phyloP scores from a whole-genome alignment of 2,113 vertebrate genomes.

The Polypterus bichir region DNA sequence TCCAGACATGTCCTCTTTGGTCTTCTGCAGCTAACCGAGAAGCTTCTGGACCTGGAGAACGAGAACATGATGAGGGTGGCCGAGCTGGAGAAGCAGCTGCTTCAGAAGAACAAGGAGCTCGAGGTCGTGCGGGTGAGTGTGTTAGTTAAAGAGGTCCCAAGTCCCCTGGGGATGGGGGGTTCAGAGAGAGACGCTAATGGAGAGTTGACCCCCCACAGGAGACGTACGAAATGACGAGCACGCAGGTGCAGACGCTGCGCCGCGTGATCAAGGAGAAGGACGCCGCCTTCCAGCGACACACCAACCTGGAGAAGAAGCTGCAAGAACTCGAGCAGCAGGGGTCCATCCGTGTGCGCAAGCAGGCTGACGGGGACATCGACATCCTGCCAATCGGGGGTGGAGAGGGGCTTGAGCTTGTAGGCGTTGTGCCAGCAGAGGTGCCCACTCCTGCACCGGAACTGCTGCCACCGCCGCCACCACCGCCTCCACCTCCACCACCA shows the following conservation, averaged over 20 bases:
- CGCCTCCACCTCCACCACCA: slow-evolving; percentile 65
- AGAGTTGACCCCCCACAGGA: slow-evolving; percentile 46
- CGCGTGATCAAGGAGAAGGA: slow-evolving; percentile 88
- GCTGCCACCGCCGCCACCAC: slow-evolving; percentile 50
- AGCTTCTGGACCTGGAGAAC: slow-evolving; percentile 89
- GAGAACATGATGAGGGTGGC: slow-evolving; percentile 95
- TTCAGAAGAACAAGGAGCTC: slow-evolving; percentile 86
- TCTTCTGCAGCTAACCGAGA: slow-evolving; percentile 67
- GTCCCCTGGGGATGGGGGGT: rapidly evolving
- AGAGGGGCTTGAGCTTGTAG: slow-evolving; percentile 19
- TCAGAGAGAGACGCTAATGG: too few relatives aligned
- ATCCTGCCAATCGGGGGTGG: slow-evolving; percentile 37
- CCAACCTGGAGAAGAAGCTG: slow-evolving; percentile 57
- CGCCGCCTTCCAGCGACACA: slow-evolving; percentile 70
- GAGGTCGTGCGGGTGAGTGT: slow-evolving; percentile 59
- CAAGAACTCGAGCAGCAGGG: slow-evolving; percentile 52
- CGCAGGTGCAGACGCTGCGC: slow-evolving; percentile 79
- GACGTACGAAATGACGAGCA: slow-evolving; percentile 76
- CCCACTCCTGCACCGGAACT: slow-evolving; percentile 9
- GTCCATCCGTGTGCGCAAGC: slow-evolving; percentile 51
- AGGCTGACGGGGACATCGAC: slow-evolving; percentile 51
- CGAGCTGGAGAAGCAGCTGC: slow-evolving; percentile 78
- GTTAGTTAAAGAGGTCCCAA: neutral
- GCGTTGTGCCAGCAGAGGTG: slow-evolving; percentile 9
- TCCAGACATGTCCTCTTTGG: neutral